phyloP scores from a whole-genome alignment of 2,797 vertebrate genomes.

The Hephaestus fuliginosus region DNA sequence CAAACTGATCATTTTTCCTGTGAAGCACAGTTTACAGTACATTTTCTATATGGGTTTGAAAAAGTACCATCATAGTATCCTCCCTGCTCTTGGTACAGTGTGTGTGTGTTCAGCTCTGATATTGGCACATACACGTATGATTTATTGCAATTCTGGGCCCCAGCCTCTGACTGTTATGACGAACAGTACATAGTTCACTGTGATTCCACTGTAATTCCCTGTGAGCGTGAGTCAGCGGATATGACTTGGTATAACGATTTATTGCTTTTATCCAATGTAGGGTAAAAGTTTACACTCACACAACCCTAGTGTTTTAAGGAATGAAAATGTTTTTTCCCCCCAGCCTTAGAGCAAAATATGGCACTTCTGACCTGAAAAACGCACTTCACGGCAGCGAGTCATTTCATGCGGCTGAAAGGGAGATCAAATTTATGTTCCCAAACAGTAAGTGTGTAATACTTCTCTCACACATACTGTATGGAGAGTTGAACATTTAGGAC shows the following conservation, averaged over 20 bases:
- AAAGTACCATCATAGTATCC: not conserved
- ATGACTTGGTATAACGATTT: not conserved
- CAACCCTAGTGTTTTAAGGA: not conserved
- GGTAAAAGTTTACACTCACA: slow-evolving; percentile 8
- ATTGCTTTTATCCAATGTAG: not conserved
- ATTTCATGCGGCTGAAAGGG: slow-evolving; percentile 89
- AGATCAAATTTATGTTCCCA: slow-evolving; percentile 96
- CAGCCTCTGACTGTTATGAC: not conserved
- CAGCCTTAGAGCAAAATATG: slow-evolving; percentile 94
- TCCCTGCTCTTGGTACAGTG: not conserved
- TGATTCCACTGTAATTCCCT: too few species aligned
- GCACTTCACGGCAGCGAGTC: slow-evolving; percentile 93
- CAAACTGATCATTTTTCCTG: not conserved
- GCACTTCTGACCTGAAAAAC: slow-evolving; percentile 93
- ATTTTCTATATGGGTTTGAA: not conserved
- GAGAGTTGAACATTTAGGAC: not conserved
- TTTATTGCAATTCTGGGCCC: not conserved
- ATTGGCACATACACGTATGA: not conserved
- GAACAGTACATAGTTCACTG: not conserved
- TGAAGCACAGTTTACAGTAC: not conserved
- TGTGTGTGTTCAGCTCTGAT: not conserved
- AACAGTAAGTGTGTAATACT: slow-evolving; percentile 84
- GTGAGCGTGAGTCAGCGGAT: not conserved
- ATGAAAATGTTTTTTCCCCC: slow-evolving; percentile 2
- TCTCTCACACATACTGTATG: not conserved